Base-by-base conservation (phyloP, 1,140 invertebrate species). In the Rhagoletis zephyria region DNA sequence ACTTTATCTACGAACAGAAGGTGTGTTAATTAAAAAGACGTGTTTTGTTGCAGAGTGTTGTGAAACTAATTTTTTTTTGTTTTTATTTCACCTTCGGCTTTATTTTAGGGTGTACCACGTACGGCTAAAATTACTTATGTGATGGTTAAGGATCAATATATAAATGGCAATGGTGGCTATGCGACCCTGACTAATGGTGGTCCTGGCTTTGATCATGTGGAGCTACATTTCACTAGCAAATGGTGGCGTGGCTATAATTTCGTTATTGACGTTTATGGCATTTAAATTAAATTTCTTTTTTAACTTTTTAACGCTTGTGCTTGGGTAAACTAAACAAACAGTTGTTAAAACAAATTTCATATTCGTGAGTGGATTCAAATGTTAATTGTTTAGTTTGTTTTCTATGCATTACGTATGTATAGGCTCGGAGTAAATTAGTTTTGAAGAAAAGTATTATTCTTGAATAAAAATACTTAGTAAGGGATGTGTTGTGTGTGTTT, bases 191-290 rank as follows among this genome's bases (percentile, higher is more conserved):
- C 90, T 0, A 85, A 51, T 0, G 94, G 94, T 70, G 94, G 94
- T 59, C 93, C 93, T 0, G 91, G 91, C 3, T 87, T 85, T n/a
- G 89, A 60, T 3, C 93, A 92, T 45, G 94, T 94, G 6, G 94
- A 93, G 2, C 86, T 95, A 0, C 93, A 91, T 86, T 94, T 95
- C 88, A 94, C 94, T 88, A 95, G 94, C 48, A 93, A 94, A 85
- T 92, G 94, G 64, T 90, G 93, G 45, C 92, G 94, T 60, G 93
- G 94, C 1, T 94, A 95, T 88, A 94, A 94, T 88, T 95, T 94
- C 87, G 88, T 92, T 40, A 91, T 95, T 10, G 92, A 94, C 45
- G 64, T 95, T n/a, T 94, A 94, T 88, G 93, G 93, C 64, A 88
- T 89, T 14, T 74, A 48, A 74, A 56, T 56, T 56, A n/a, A n/a